Base-by-base conservation (phyloP, 2,797 vertebrate species). In the Adrianichthys oophorus region DNA sequence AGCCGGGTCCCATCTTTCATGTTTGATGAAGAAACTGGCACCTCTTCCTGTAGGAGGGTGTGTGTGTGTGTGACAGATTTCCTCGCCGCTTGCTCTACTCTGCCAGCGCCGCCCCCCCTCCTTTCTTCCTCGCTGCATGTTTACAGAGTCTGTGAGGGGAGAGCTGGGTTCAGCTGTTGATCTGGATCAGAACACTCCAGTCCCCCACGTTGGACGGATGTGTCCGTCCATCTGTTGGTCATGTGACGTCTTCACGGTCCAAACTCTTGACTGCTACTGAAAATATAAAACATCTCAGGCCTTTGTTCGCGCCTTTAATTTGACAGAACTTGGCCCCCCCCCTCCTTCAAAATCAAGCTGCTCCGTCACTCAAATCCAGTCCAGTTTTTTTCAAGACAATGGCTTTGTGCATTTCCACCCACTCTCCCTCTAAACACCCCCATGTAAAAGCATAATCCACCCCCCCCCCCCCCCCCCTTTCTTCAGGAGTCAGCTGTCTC, bases 131-230 rank as follows among this genome's bases (percentile, higher is more conserved):
- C 58, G 7, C 69, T 56, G 76, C 74, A 70, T 85, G 79, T 85
- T 80, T 71, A 74, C 72, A 77, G 68, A 78, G 72, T 61, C 67
- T 70, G 62, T 19, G 57, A 62, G 23, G 26, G 78, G 65, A 72
- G 73, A 74, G 65, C 71, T 77, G 70, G 49, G 62, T 84, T 87
- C 83, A 85, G 85, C 85, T 87, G 85, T 76, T 80, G 76, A 70
- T 76, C 74, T 81, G 76, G 83, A 80, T 82, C 80, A 59, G n/a
- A 62, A 67, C 64, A 73, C 70, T 70, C 29, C 59, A 70, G 56
- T 49, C 69, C 24, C 60, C 52, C 65, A 50, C 59, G 62, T 56
- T 43, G 69, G 47, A 41, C 58, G 63, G 68, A 82, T 72, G 74
- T 77, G 73, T 75, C 72, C 16, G 67, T 83, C 72, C 84, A 80